phyloP scores from a whole-genome alignment of 2,888 invertebrate genomes.

The Parasteatoda lunata region DNA sequence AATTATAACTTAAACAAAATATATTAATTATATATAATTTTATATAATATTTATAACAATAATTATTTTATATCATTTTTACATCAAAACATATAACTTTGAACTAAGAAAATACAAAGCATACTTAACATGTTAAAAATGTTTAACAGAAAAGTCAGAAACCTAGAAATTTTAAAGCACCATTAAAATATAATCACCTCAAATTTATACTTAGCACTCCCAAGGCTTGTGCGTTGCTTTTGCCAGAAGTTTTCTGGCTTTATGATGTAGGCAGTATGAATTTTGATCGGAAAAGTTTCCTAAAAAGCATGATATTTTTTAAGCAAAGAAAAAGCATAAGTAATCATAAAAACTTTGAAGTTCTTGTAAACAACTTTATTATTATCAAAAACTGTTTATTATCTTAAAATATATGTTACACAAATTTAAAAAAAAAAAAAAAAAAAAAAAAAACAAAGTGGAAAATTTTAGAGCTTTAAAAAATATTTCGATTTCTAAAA shows the following conservation, averaged over 20 bases:
- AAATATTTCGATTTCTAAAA: not conserved
- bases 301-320: slow-evolving; percentile 73
- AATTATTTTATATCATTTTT: too few relatives aligned
- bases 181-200: slow-evolving; percentile 80
- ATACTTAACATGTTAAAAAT: too few relatives aligned
- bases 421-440: not conserved
- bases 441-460: not conserved
- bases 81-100: too few relatives aligned
- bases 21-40: too few relatives aligned
- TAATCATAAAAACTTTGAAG: not conserved
- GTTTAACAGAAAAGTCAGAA: too few relatives aligned
- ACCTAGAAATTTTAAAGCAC: too few relatives aligned
- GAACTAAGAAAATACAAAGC: too few relatives aligned
- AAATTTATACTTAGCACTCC: slow-evolving; percentile 98
- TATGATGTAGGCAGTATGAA: slow-evolving; percentile 96
- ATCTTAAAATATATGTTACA: not conserved
- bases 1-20: too few relatives aligned
- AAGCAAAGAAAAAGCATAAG: not conserved
- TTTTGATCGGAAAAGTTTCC: slow-evolving; percentile 91
- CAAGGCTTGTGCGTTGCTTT: slow-evolving; percentile 97
- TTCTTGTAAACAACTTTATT: too few relatives aligned
- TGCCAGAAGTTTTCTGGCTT: slow-evolving; percentile 99
- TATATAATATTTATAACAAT: too few relatives aligned
- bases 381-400: not conserved
- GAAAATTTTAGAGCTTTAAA: not conserved